Evolutionary conservation across 2,113 vertebrate genomes (phyloP).

Genomic region (Serinus canaria): DNA sequence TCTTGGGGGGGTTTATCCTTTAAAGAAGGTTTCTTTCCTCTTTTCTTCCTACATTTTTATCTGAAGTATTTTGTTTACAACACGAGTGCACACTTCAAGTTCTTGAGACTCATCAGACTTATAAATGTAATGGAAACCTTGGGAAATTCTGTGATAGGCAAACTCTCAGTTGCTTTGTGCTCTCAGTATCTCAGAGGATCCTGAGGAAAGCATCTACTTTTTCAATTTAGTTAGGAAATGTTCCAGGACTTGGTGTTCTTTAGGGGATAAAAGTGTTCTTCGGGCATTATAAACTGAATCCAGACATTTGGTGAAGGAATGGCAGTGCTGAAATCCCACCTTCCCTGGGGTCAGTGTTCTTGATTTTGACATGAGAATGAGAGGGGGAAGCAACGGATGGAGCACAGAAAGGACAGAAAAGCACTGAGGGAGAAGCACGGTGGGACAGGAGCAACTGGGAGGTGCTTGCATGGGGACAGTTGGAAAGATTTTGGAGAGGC

Average conservation of each 20-base stretch:
- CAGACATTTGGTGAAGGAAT: not conserved
- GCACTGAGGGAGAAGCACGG: not conserved
- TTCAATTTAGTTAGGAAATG: not conserved
- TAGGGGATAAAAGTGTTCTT: not conserved
- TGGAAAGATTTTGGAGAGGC: not conserved
- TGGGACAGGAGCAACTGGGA: not conserved
- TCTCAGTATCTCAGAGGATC: constrained; percentile 9
- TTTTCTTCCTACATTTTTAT: not conserved
- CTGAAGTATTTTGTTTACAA: constrained; percentile 59
- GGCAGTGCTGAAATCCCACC: not conserved
- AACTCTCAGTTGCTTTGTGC: not conserved
- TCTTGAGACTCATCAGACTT: constrained; percentile 26
- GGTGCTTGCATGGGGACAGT: not conserved
- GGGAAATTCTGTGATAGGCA: not conserved
- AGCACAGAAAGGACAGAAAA: not conserved
- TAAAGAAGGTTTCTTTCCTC: not conserved
- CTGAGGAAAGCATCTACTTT: not conserved
- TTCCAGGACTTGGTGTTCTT: not conserved
- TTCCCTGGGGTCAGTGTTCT: not conserved
- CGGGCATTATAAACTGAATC: not conserved
- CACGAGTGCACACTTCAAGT: not conserved
- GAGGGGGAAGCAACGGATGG: not conserved
- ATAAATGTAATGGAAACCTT: constrained; percentile 30
- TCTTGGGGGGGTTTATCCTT: not conserved
- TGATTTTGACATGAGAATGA: not conserved